Evolutionary conservation across 1,140 invertebrate genomes (phyloP).

Genomic region (Drosophila sucinea): DNA sequence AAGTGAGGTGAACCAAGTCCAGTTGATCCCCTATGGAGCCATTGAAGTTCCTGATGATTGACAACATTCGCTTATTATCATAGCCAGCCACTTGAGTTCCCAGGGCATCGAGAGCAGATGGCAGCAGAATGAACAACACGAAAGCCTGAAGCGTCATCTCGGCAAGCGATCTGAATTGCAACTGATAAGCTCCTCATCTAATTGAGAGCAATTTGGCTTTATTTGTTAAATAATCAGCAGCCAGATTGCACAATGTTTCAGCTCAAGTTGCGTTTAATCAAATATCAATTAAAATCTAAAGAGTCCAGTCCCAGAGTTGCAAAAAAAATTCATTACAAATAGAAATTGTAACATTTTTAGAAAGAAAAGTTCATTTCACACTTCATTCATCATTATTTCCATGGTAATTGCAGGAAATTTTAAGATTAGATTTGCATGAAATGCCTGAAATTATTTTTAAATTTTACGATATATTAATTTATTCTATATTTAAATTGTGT

Average conservation of each 20-base stretch:
- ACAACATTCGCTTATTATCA: slow-evolving; percentile 39
- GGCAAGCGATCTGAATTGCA: slow-evolving; percentile 10
- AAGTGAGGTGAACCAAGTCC: slow-evolving; percentile 25
- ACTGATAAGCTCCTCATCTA: slow-evolving; percentile 9
- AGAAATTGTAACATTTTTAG: no score
- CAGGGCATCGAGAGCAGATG: background rate
- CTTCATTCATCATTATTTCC: no score
- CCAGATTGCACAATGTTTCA: background rate
- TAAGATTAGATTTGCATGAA: no score
- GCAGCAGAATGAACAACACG: slow-evolving; percentile 6
- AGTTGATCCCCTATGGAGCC: slow-evolving; percentile 36
- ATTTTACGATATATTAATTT: no score
- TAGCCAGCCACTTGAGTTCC: slow-evolving; percentile 44
- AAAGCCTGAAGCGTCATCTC: slow-evolving; percentile 17
- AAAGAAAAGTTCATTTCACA: no score
- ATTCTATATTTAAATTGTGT: no score
- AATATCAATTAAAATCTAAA: background rate
- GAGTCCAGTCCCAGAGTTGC: background rate
- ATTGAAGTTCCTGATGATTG: slow-evolving; percentile 27
- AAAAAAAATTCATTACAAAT: no score
- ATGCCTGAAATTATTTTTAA: no score
- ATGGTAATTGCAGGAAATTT: no score
- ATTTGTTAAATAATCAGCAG: slow-evolving; percentile 21
- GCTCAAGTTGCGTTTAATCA: no score
- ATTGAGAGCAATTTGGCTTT: background rate